Evolutionary conservation across 2,113 vertebrate species (phyloP).

Genomic region (Saccopteryx bilineata): DNA sequence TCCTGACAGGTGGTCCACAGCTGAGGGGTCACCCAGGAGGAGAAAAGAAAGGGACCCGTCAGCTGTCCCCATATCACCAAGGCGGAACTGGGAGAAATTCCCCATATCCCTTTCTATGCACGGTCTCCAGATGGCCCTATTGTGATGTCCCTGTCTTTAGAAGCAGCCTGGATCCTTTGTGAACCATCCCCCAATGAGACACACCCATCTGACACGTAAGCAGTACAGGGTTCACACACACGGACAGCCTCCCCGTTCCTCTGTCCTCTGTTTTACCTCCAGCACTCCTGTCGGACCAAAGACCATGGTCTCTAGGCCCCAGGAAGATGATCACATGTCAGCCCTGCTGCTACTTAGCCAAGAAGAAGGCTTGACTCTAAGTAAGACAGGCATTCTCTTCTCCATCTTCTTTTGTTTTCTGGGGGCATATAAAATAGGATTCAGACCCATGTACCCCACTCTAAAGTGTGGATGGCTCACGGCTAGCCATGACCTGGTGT

Average conservation of each 20-base stretch:
- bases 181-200: background rate
- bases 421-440: background rate
- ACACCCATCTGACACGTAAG: accelerated
- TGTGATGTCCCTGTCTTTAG: background rate
- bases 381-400: background rate
- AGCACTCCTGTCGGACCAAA: background rate
- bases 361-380: too few relatives aligned
- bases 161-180: background rate
- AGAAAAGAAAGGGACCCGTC: background rate
- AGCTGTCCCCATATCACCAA: background rate
- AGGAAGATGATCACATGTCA: accelerated
- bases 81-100: background rate
- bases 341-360: background rate
- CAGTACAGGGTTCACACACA: background rate
- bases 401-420: background rate
- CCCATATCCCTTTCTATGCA: background rate
- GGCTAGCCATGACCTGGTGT: background rate
- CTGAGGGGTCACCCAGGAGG: background rate
- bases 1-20: background rate
- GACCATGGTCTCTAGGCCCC: background rate
- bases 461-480: background rate
- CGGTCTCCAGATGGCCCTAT: background rate
- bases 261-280: background rate
- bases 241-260: background rate
- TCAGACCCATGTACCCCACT: background rate